phyloP scores from a whole-genome alignment of 2,797 vertebrate species.

The Lepus townsendii region DNA sequence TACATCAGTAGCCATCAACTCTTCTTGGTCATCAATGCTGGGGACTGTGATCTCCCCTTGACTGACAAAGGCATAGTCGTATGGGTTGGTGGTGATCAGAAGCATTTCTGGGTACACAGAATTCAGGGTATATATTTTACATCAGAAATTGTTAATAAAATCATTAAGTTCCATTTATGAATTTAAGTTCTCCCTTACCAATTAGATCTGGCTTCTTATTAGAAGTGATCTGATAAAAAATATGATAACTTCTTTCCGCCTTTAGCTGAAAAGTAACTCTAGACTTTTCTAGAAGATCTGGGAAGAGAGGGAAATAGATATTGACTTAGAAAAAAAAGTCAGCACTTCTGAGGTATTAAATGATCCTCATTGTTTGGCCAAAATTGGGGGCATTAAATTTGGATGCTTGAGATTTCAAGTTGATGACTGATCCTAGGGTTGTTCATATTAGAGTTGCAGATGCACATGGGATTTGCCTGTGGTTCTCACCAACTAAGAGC shows the following conservation, averaged over 20 bases:
- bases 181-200: constrained; percentile 84
- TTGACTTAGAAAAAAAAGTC: constrained; percentile 2
- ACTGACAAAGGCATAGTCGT: constrained; percentile 92
- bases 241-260: constrained; percentile 94
- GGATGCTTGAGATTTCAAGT: background rate
- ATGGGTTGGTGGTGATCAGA: constrained; percentile 93
- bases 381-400: background rate
- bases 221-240: constrained; percentile 93
- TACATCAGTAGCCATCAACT: constrained; percentile 93
- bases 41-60: constrained; percentile 92
- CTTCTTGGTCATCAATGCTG: constrained; percentile 92
- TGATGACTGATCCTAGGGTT: background rate
- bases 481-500: background rate
- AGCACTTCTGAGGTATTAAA: background rate
- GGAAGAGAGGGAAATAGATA: background rate
- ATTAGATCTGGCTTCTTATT: constrained; percentile 91
- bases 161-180: constrained; percentile 6
- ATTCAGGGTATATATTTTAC: background rate
- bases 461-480: background rate
- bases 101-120: constrained; percentile 89
- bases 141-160: constrained; percentile 30
- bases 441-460: background rate
- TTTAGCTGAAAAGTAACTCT: constrained; percentile 94
- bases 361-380: background rate
- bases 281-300: constrained; percentile 94